A percentile compares a stretch with the other conserved stretches of the same genome.
phyloP scores from a whole-genome alignment of 2,888 invertebrate genomes.

The Leptinotarsa peninsularis region DNA sequence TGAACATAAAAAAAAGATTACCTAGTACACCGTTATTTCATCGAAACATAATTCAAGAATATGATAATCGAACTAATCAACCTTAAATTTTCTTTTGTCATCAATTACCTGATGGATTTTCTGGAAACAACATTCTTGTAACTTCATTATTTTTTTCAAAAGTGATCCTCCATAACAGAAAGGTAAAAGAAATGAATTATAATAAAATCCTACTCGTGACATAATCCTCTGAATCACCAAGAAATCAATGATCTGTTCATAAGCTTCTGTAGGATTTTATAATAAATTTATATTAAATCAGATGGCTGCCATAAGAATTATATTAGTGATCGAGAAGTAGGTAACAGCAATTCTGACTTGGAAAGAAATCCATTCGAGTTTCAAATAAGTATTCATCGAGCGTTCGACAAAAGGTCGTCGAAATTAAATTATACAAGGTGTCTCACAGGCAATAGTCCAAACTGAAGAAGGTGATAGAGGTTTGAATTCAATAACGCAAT shows the following conservation, averaged over 20 bases:
- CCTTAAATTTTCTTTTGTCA: too few species aligned
- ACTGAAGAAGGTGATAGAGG: too few species aligned
- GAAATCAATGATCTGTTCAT: conserved; percentile 23
- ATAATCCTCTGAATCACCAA: conserved; percentile 36
- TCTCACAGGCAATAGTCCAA: too few species aligned
- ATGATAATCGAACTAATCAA: too few species aligned
- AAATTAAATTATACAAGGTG: neutral
- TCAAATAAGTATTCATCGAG: neutral
- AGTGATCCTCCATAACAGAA: neutral
- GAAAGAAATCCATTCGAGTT: neutral
- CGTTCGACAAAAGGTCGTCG: neutral
- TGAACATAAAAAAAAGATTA: too few species aligned
- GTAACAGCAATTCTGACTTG: neutral
- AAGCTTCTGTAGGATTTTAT: conserved; percentile 30
- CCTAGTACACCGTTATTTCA: too few species aligned
- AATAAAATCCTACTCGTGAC: conserved; percentile 46
- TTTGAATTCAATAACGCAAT: too few species aligned
- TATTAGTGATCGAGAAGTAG: neutral
- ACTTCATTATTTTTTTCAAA: too few species aligned
- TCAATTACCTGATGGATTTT: too few species aligned
- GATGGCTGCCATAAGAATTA: conserved; percentile 12
- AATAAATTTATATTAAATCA: conserved; percentile 29
- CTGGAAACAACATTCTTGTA: too few species aligned
- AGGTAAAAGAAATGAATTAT: conserved; percentile 21
- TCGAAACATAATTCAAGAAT: too few species aligned